Percentiles rank a stretch among this genome's conserved stretches.
phyloP scores from a whole-genome alignment of 2,888 invertebrate genomes.

The Leptinotarsa juncta region DNA sequence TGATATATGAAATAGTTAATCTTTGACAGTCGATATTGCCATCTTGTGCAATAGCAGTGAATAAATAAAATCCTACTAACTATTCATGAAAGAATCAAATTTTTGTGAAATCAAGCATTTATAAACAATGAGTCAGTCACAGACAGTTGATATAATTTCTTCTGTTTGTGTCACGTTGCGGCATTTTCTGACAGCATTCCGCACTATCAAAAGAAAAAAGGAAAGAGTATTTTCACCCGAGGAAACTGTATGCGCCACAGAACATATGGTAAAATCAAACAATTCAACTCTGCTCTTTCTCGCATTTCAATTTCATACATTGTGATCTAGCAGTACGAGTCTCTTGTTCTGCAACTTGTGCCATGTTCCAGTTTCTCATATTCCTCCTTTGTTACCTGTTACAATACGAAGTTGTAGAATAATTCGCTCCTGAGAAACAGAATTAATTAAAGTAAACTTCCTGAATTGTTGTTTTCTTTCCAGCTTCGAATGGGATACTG shows the following conservation, averaged over 20 bases:
- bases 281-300: neutral
- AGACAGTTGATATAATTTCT: too few relatives aligned
- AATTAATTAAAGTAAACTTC: conserved; percentile 2
- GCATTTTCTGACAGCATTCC: too few relatives aligned
- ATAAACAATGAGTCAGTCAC: too few relatives aligned
- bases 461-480: neutral
- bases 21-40: too few relatives aligned
- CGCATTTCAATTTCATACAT: neutral
- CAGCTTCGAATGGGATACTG: neutral
- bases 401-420: conserved; percentile 3
- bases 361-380: neutral
- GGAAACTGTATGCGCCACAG: neutral
- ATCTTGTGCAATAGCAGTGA: too few relatives aligned
- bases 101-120: too few relatives aligned
- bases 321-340: neutral
- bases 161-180: too few relatives aligned
- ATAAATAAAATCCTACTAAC: too few relatives aligned
- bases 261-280: neutral
- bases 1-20: too few relatives aligned
- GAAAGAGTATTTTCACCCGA: too few relatives aligned
- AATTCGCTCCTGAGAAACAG: neutral
- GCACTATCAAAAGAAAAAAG: too few relatives aligned
- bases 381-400: conserved; percentile 6
- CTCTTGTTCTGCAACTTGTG: conserved; percentile 3
- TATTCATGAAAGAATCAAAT: too few relatives aligned